Percentiles rank a stretch among this genome's conserved stretches.
These are phyloP conservation scores for Cartodere bifasciata DNA, from an alignment of 2,888 invertebrate genomes.

Conservation along the genomic window DNA sequence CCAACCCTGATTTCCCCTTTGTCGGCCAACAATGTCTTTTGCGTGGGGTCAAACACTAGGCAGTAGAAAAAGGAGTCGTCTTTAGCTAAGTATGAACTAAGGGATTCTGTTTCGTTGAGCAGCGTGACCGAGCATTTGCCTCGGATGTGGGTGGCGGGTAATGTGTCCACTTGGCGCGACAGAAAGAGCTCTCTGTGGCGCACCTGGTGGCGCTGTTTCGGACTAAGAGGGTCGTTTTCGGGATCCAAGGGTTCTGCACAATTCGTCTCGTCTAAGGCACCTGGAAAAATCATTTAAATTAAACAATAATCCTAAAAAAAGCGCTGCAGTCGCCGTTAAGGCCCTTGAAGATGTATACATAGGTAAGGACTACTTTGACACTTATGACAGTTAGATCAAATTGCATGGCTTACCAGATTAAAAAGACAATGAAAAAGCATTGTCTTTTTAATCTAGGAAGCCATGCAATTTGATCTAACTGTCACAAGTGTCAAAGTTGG, in stretches of 20 bases:
- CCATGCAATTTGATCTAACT: too few species aligned
- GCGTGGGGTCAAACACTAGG: slow-evolving; percentile 97
- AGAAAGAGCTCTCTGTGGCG: slow-evolving; percentile 97
- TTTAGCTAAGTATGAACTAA: slow-evolving; percentile 92
- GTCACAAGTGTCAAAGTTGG: too few species aligned
- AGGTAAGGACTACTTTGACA: too few species aligned
- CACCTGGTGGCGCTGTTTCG: slow-evolving; percentile 87
- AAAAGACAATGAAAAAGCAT: too few species aligned
- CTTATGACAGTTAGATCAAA: too few species aligned
- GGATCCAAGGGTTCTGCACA: slow-evolving; percentile 13
- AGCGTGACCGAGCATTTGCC: slow-evolving; percentile 98
- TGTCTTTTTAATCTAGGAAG: too few species aligned
- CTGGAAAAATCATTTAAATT: slow-evolving; percentile 17
- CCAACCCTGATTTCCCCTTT: slow-evolving; percentile 92
- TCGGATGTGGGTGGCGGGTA: slow-evolving; percentile 97
- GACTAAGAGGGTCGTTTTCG: slow-evolving; percentile 47
- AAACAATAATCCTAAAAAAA: not conserved
- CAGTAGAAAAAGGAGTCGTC: slow-evolving; percentile 99
- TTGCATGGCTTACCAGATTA: too few species aligned
- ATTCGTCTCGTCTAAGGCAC: slow-evolving; percentile 33
- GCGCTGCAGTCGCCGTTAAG: too few species aligned
- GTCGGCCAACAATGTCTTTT: slow-evolving; percentile 97
- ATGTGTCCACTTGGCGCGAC: slow-evolving; percentile 92
- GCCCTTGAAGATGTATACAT: too few species aligned
- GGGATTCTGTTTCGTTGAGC: slow-evolving; percentile 96